Base-by-base conservation (phyloP, 2,888 invertebrate genomes). In the Cantharis lateralis region DNA sequence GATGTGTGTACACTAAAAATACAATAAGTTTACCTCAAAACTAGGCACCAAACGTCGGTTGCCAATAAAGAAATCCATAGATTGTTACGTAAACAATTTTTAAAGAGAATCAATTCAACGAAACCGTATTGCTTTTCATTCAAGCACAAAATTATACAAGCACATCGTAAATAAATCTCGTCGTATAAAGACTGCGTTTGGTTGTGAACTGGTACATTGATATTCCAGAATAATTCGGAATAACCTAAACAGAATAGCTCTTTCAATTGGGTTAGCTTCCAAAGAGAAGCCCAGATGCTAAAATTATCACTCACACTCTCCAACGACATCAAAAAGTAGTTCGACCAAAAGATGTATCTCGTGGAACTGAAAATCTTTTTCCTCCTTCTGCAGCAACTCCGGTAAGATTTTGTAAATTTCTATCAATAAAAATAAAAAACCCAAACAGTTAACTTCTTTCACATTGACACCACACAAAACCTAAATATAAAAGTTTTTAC, bases 31-130 rank as follows among this genome's bases (percentile, higher is more conserved):
- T 82, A 87, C 87, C 83, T 82, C 28, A 83, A 77, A 75, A 85
- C 78, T 63, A 84, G 81, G 72, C 80, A 80, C 84, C 84, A 87
- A 70, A 85, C 74, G 70, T 87, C 87, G 15, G 81, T 74, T 4
- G 85, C 84, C 24, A 86, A 78, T 62, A 87, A 70, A 15, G 84
- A 82, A 75, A 72, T 71, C 84, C 85, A 85, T 68, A 84, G 73
- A 66, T 83, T 75, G 68, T 81, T 77, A 71, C 84, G 80, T 15
- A 86, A 72, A 61, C 86, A 13, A 75, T 82, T 80, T 78, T 82
- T 80, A 13, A 84, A 71, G 71, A 87, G 78, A 68, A 83, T 72
- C 3, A 72, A 32, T 73, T 85, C 85, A 15, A 84, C 68, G 66
- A 80, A 64, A 68, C 61, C 18, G 78, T 81, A 84, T 63, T 75